phyloP scores from a whole-genome alignment of 2,797 vertebrate species.

The Staurois parvus region DNA sequence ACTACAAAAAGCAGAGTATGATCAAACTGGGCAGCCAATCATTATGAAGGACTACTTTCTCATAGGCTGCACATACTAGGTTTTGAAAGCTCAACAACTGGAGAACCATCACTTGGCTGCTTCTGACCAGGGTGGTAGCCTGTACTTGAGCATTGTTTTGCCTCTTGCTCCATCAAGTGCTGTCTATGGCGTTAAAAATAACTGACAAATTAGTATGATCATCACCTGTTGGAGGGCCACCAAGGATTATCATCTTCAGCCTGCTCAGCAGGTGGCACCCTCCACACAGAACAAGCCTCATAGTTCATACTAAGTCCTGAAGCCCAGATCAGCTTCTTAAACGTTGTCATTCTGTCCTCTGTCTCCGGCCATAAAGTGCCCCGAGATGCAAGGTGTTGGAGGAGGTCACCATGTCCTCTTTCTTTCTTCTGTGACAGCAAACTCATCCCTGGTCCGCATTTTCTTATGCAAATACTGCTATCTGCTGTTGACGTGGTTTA shows the following conservation, averaged over 20 bases:
- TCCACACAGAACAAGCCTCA: conserved; percentile 74
- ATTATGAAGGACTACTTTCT: not conserved
- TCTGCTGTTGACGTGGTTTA: conserved; percentile 87
- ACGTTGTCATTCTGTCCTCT: conserved; percentile 68
- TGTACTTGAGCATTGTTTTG: conserved; percentile 65
- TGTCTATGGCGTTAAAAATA: conserved; percentile 69
- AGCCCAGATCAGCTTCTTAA: conserved; percentile 74
- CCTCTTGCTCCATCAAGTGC: conserved; percentile 66
- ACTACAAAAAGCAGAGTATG: not conserved
- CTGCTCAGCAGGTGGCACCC: conserved; percentile 71
- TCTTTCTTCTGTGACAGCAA: conserved; percentile 71
- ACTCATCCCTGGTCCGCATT: conserved; percentile 69
- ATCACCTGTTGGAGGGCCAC: conserved; percentile 74
- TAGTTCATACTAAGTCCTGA: conserved; percentile 73
- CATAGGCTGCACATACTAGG: not conserved
- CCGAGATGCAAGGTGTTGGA: conserved; percentile 69
- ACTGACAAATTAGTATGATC: conserved; percentile 73
- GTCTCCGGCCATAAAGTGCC: conserved; percentile 71
- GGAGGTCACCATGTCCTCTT: conserved; percentile 66
- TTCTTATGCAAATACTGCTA: conserved; percentile 72
- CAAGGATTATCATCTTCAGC: conserved; percentile 72
- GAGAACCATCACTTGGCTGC: conserved; percentile 1
- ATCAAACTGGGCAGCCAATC: not conserved
- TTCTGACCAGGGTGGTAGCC: conserved; percentile 51
- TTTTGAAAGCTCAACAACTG: not conserved